Percentiles rank a stretch among this genome's conserved stretches.
These are phyloP conservation scores for Caenorhabditis angaria DNA, from an alignment of 2,888 invertebrate genomes.

Conservation along the genomic window DNA sequence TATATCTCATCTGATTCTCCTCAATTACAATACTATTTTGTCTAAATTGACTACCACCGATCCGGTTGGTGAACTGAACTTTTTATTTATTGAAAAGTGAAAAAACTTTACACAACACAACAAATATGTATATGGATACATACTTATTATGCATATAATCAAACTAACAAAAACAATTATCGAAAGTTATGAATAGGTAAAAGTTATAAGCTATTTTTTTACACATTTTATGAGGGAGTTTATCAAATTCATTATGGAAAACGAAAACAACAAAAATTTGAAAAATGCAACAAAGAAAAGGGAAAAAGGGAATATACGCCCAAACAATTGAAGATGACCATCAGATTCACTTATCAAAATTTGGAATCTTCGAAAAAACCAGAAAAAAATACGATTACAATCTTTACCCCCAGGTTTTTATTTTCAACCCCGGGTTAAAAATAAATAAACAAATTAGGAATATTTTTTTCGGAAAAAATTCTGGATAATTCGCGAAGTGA, in stretches of 20 bases:
- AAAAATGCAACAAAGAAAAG: background rate
- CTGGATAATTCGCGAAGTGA: too few relatives aligned
- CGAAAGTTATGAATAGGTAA: slow-evolving; percentile 4
- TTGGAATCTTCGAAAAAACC: background rate
- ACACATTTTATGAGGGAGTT: too few relatives aligned
- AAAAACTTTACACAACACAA: background rate
- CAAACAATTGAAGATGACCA: background rate
- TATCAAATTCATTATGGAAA: too few relatives aligned
- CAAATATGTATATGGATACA: background rate
- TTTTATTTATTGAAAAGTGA: slow-evolving; percentile 1
- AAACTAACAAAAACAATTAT: slow-evolving; percentile 1
- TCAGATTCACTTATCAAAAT: background rate
- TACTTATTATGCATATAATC: background rate
- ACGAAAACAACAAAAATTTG: background rate
- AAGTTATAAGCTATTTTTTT: background rate
- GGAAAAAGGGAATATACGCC: background rate
- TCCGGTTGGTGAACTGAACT: slow-evolving; percentile 4
- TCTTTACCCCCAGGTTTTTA: too few relatives aligned
- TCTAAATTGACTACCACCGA: background rate
- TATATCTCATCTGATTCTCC: background rate
- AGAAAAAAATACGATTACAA: background rate
- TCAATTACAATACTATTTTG: background rate
- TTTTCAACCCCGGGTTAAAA: too few relatives aligned
- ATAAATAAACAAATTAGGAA: too few relatives aligned
- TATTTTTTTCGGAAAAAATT: too few relatives aligned